Evolutionary conservation across 2,888 invertebrate species (phyloP).

Genomic region (Pinctada fucata): DNA sequence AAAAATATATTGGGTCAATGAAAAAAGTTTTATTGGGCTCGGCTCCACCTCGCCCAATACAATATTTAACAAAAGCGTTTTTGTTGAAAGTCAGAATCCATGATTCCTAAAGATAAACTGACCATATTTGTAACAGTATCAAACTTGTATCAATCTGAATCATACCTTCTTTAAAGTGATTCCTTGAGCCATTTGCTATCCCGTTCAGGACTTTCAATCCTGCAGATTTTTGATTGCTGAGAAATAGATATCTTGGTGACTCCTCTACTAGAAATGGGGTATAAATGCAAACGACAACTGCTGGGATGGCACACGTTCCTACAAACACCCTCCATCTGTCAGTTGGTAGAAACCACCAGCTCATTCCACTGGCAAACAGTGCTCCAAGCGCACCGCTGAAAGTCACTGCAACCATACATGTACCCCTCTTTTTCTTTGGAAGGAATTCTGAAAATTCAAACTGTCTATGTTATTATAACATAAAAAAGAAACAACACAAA

Average conservation of each 20-base stretch:
- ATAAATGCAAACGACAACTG: slow-evolving; percentile 52
- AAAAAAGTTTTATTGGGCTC: too few species aligned
- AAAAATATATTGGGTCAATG: too few species aligned
- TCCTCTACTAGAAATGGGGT: slow-evolving; percentile 57
- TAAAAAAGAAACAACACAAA: not conserved
- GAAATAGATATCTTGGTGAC: slow-evolving; percentile 64
- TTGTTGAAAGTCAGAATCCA: too few species aligned
- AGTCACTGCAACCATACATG: slow-evolving; percentile 65
- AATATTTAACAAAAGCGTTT: too few species aligned
- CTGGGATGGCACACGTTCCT: slow-evolving; percentile 62
- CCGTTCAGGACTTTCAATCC: slow-evolving; percentile 28
- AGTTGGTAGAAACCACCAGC: slow-evolving; percentile 63
- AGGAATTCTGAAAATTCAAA: slow-evolving; percentile 60
- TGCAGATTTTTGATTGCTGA: slow-evolving; percentile 53
- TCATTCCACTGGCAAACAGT: slow-evolving; percentile 59
- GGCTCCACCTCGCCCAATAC: too few species aligned
- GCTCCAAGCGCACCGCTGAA: slow-evolving; percentile 70
- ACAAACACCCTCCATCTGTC: slow-evolving; percentile 65
- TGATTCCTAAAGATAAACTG: too few species aligned
- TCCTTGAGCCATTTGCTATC: too few species aligned
- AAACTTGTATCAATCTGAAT: too few species aligned
- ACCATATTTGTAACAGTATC: too few species aligned
- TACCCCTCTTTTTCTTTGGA: slow-evolving; percentile 61
- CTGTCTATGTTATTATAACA: too few species aligned
- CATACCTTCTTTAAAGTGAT: too few species aligned